phyloP scores from a whole-genome alignment of 53 echinoderm and acorn worm genomes.

The Henricia sp. region DNA sequence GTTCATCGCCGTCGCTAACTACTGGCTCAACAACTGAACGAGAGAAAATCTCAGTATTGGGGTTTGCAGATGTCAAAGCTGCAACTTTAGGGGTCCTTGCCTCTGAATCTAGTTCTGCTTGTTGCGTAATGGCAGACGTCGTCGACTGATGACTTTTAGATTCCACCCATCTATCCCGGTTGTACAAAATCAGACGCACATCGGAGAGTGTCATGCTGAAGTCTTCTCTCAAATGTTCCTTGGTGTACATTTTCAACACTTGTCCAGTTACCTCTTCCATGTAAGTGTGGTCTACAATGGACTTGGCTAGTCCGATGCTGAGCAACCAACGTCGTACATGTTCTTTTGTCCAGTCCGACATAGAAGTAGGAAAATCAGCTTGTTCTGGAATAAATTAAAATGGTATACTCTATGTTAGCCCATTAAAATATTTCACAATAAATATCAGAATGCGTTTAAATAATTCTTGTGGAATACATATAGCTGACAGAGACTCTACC shows the following conservation, averaged over 20 bases:
- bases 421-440: not conserved
- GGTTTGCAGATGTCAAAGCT: not conserved
- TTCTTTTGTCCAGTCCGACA: constrained; percentile 6
- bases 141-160: not conserved
- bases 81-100: not conserved
- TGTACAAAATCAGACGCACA: not conserved
- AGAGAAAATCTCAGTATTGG: not conserved
- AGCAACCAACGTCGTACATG: constrained; percentile 19
- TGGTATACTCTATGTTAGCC: too few relatives aligned
- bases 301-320: not conserved
- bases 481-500: too few relatives aligned
- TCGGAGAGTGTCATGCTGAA: not conserved
- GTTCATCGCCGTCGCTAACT: not conserved
- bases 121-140: not conserved
- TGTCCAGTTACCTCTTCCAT: constrained; percentile 37
- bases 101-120: not conserved
- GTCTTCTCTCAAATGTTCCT: not conserved
- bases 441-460: too few relatives aligned
- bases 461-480: too few relatives aligned
- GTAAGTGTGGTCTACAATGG: not conserved
- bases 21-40: not conserved
- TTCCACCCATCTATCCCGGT: not conserved
- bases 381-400: not conserved
- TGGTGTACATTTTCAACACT: not conserved
- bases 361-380: not conserved